These are phyloP conservation scores for Drosophila bocqueti DNA, from an alignment of 1,140 invertebrate genomes.

Conservation along the genomic window DNA sequence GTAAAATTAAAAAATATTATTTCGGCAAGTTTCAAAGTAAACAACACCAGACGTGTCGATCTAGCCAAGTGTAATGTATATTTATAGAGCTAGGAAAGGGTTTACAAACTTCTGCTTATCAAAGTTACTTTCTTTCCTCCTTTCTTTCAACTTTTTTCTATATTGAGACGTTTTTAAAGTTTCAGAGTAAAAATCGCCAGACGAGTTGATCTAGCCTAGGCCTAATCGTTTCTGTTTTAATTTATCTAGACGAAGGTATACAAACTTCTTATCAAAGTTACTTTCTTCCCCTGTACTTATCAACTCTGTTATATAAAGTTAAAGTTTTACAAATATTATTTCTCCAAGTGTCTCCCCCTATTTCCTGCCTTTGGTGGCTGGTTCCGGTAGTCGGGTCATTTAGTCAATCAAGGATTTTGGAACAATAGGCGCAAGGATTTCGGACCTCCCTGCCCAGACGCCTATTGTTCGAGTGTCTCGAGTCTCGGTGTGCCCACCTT, in stretches of 20 bases:
- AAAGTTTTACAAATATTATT: not conserved
- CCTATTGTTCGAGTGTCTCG: conserved; percentile 33
- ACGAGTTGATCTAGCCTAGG: not conserved
- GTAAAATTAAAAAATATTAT: too few relatives aligned
- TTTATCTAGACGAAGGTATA: not conserved
- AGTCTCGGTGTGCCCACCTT: conserved; percentile 13
- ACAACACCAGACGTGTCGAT: too few relatives aligned
- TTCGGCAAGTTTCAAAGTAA: too few relatives aligned
- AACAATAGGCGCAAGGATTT: conserved; percentile 36
- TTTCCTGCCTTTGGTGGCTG: conserved; percentile 22
- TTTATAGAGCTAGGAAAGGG: too few relatives aligned
- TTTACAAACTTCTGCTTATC: too few relatives aligned
- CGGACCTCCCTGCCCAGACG: conserved; percentile 39
- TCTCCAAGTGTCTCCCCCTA: conserved; percentile 8
- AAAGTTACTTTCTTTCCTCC: too few relatives aligned
- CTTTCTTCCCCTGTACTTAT: not conserved
- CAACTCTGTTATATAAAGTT: not conserved
- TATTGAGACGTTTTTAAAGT: not conserved
- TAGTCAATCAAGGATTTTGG: conserved; percentile 53
- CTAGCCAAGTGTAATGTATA: too few relatives aligned
- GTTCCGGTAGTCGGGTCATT: conserved; percentile 40
- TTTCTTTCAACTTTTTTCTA: too few relatives aligned
- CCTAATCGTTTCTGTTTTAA: not conserved
- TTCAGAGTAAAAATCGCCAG: not conserved
- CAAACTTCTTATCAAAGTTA: not conserved